A percentile compares a stretch with the other conserved stretches of the same genome.
phyloP scores from a whole-genome alignment of 2,113 vertebrate genomes.

The Toxotes chatareus region DNA sequence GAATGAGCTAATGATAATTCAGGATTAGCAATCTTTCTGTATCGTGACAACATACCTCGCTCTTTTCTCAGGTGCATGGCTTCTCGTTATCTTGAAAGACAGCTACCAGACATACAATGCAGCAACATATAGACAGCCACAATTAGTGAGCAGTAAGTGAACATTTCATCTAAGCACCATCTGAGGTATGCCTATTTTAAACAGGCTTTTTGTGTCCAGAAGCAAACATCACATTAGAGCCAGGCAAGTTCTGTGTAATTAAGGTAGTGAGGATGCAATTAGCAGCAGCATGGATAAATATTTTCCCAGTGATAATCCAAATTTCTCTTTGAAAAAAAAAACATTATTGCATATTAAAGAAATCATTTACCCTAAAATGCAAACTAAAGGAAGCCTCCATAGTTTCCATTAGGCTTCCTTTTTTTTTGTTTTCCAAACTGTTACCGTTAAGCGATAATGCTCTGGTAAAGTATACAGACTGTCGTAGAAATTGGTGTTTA shows the following conservation, averaged over 20 bases:
- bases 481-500: background rate
- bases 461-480: background rate
- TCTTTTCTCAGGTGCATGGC: conserved; percentile 4
- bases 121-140: conserved; percentile 4
- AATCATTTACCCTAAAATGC: background rate
- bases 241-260: conserved; percentile 17
- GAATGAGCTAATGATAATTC: conserved; percentile 63
- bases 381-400: background rate
- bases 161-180: conserved; percentile 37
- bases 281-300: conserved; percentile 17
- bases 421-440: background rate
- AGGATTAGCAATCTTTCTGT: conserved; percentile 45
- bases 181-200: background rate
- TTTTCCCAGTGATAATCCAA: conserved; percentile 12
- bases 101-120: background rate
- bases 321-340: conserved; percentile 2
- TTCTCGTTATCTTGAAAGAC: conserved; percentile 37
- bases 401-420: background rate
- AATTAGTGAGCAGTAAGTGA: conserved; percentile 28
- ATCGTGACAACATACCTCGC: conserved; percentile 24
- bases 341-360: conserved; percentile 17
- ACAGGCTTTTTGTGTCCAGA: conserved; percentile 25
- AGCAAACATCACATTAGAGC: conserved; percentile 25
- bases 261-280: conserved; percentile 34
- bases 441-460: background rate